Evolutionary conservation across 2,888 invertebrate genomes (phyloP), one percentile per base, ranked within the genome.

Genomic region (Chydorus sphaericus): DNA sequence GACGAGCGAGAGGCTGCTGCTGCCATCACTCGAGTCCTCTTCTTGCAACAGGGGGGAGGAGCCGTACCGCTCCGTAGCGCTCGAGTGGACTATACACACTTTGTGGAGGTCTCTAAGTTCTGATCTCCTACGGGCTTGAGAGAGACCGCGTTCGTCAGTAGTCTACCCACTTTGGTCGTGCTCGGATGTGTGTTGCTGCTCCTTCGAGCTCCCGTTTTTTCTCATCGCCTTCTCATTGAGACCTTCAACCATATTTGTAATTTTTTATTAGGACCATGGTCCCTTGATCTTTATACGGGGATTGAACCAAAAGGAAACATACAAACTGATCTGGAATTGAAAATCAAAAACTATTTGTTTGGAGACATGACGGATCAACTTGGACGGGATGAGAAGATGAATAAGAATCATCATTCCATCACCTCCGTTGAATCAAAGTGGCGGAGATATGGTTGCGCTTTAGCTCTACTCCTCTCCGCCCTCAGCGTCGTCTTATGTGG

Each of bases 301-400:
- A n/a, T n/a, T n/a, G n/a, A n/a, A n/a, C n/a, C n/a, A n/a, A n/a
- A n/a, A n/a, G n/a, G n/a, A n/a, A n/a, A n/a, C n/a, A n/a, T n/a
- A n/a, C n/a, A n/a, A n/a, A n/a, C n/a, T n/a, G n/a, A n/a, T n/a
- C n/a, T n/a, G n/a, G n/a, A n/a, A n/a, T n/a, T n/a, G n/a, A n/a
- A n/a, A n/a, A n/a, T n/a, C n/a, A n/a, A n/a, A n/a, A n/a, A n/a
- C n/a, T n/a, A n/a, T n/a, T n/a, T n/a, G n/a, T n/a, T n/a, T n/a
- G n/a, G n/a, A n/a, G 28, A 23, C 23, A 44, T 44, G 44, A 44
- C 44, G 44, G 44, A 44, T 28, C 44, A 23, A 26, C 23, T 11
- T n/a, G 44, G 44, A 23, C 44, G 44, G 44, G 44, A 39, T 39
- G 39, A 44, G 44, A 44, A 44, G 44, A 44, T n/a, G n/a, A n/a